Evolutionary conservation across 2,888 invertebrate species (phyloP), one percentile per base, ranked within the genome.

Genomic region (Euplagia quadripunctaria): DNA sequence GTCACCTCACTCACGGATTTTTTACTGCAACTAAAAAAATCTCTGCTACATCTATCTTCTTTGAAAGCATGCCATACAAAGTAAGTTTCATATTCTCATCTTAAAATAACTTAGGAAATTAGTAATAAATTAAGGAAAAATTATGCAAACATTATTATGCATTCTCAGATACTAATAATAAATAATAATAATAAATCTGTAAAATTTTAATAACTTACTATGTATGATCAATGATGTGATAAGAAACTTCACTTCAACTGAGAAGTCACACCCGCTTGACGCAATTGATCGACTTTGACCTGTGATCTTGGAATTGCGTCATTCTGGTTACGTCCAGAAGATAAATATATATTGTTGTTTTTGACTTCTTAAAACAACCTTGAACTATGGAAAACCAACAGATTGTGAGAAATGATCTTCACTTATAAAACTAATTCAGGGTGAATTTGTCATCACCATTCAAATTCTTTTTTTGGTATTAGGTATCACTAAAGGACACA

Each of bases 1-100:
- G 99, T 0, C 99, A 99, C 94, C 97, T 99, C 79, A 98, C 98
- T 8, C 99, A 99, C 85, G 98, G 98, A 46, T 99, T 99, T 93
- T 98, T 98, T 96, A 99, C 99, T 0, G 96, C 97, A 11, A 97
- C 96, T 12, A 99, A 98, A 92, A 98, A 98, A 93, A 98, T 99
- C 76, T 99, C 99, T 0, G 99, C 99, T 11, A 99, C 99, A 0
- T 99, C 99, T 0, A 98, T 99, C 77, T 99, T 99, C 96, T 99
- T 99, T 91, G 99, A 99, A 96, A 99, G 99, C 74, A 98, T 99
- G 98, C 99, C 99, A 0, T 99, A 99, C 92, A 99, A 99, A 95
- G 98, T 99, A 85, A 85, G 84, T 68, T 20, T 7, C 14, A 16
- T 7, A 46, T 20, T 46, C 20, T 46, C 3, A 65, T 20, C 31